These are phyloP conservation scores for Drosophila baimaii DNA, from an alignment of 1,140 invertebrate genomes.

Conservation along the genomic window DNA sequence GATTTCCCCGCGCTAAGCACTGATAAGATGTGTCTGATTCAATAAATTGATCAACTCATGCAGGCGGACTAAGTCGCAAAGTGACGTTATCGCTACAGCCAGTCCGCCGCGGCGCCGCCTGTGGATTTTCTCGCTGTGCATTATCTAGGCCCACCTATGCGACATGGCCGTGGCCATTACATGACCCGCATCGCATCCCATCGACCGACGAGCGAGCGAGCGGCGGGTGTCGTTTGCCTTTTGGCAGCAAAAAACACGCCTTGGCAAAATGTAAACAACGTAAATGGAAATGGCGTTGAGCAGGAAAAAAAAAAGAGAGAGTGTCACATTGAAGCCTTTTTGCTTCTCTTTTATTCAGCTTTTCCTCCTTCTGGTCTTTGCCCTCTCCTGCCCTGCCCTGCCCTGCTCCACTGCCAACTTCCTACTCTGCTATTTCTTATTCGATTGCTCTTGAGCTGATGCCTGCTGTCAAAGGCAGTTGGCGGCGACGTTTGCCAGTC, in stretches of 20 bases:
- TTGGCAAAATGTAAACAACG: conserved; percentile 76
- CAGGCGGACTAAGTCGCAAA: conserved; percentile 18
- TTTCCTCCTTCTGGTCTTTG: conserved; percentile 21
- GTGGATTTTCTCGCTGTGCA: conserved; percentile 57
- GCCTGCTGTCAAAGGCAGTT: conserved; percentile 66
- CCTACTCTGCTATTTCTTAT: conserved; percentile 31
- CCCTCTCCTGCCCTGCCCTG: background rate
- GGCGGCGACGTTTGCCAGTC: conserved; percentile 60
- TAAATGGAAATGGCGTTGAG: conserved; percentile 74
- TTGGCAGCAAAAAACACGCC: conserved; percentile 60
- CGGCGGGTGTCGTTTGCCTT: conserved; percentile 75
- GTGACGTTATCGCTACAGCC: conserved; percentile 19
- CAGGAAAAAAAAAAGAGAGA: conserved; percentile 33
- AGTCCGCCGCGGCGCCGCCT: background rate
- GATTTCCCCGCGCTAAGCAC: background rate
- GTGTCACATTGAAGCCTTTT: conserved; percentile 70
- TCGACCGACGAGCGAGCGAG: conserved; percentile 40
- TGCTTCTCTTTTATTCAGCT: conserved; percentile 34
- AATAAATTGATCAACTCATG: conserved; percentile 26
- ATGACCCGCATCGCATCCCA: conserved; percentile 74
- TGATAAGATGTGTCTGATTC: conserved; percentile 31
- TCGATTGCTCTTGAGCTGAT: conserved; percentile 38
- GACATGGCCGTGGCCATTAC: conserved; percentile 65
- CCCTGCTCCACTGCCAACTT: background rate
- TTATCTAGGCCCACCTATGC: conserved; percentile 50